Conservation (phyloP, 2,113 vertebrate species). For the Meleagris gallopavo region DNA sequence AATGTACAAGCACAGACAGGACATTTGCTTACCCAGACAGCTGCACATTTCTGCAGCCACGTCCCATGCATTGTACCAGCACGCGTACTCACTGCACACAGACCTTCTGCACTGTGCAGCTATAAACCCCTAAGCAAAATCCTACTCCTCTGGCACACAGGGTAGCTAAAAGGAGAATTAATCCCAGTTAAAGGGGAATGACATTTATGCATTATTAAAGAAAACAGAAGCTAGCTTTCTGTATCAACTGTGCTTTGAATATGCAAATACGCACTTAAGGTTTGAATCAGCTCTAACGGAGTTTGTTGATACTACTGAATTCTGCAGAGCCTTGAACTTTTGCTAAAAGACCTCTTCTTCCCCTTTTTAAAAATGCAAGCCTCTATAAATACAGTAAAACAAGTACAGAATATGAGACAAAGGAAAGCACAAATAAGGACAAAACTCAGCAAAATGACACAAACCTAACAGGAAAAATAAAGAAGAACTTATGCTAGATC, state of each 20-base stretch:
- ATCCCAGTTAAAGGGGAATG: constrained; percentile 33
- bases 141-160: neutral
- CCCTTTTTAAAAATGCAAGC: constrained; percentile 49
- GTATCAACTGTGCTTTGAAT: constrained; percentile 29
- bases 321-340: constrained; percentile 65
- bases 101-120: accelerated
- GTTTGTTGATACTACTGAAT: constrained; percentile 45
- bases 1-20: neutral
- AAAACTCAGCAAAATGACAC: constrained; percentile 32
- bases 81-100: accelerated
- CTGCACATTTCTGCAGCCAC: neutral
- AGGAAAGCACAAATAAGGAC: constrained; percentile 34
- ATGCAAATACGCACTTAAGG: neutral
- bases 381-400: neutral
- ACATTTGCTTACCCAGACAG: neutral
- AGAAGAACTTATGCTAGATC: neutral
- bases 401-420: neutral
- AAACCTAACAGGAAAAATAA: neutral
- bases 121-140: neutral
- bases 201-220: constrained; percentile 60
- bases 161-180: constrained; percentile 3
- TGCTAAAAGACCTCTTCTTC: constrained; percentile 36
- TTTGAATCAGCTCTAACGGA: constrained; percentile 41
- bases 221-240: neutral
- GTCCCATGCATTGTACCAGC: neutral